Evolutionary conservation across 92 coral and sea anemone species (phyloP), one percentile per base, ranked within the genome.

Genomic region (Palythoa heliodiscus): DNA sequence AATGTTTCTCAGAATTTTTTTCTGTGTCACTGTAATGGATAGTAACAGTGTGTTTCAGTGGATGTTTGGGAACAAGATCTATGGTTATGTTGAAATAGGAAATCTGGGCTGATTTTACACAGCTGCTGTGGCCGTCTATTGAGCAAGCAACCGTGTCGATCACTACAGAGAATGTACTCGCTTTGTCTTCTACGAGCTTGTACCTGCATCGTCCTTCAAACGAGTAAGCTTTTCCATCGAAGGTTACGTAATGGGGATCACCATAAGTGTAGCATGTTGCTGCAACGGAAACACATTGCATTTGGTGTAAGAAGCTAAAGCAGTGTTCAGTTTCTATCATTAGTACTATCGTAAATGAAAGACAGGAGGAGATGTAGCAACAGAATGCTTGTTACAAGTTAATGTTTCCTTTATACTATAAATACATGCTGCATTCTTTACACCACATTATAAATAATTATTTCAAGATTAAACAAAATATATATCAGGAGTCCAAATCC

Each of bases 221-320:
- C 8, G 96, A 90, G 89, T 71, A 93, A 25, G 89, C 89, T 64
- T 91, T 91, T 70, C 96, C 96, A 77, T 93, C 96, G 67, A 93
- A 93, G 5, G 93, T 88, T 52, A 91, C 86, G 89, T 74, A 93
- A 76, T 93, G 93, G 4, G 96, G 89, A 66, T 93, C 96, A 6
- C 96, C 96, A 24, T 87, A 91, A n/a, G 96, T 91, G 79, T 91
- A 93, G 69, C 96, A 93, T 4, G 89, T 90, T 24, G 88, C 95
- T 91, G 71, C 67, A 74, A 61, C 60, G 10, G 29, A 63, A 39
- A 17, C 52, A 52, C 16, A 24, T 58, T 20, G 20, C 29, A 35
- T 11, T 48, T 29, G 35, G 73, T 3, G 14, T 47, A 24, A 63
- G 19, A 23, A 63, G 4, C 7, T n/a, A 4, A 63, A 63, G 24